Evolutionary conservation across 2,888 invertebrate genomes (phyloP).

Genomic region (Anodontia alba): DNA sequence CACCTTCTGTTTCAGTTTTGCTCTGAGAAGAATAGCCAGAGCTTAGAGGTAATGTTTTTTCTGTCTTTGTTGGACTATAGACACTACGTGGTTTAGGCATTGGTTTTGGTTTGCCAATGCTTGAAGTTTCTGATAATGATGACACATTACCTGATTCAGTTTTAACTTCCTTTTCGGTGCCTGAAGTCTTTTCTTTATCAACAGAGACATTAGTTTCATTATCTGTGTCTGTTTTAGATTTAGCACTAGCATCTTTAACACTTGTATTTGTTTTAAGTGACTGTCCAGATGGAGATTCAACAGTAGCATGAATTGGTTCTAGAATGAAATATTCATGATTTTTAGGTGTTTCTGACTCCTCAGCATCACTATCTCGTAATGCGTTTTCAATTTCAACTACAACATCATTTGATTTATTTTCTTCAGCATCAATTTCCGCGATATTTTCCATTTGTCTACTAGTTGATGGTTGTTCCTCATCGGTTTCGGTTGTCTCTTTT

Average conservation of each 20-base stretch:
- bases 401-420: constrained; percentile 13
- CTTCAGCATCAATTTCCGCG: constrained; percentile 20
- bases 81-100: constrained; percentile 1
- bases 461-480: background rate
- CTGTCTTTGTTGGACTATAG: background rate
- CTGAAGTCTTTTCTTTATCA: background rate
- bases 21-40: background rate
- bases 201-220: background rate
- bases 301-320: constrained; percentile 35
- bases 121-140: background rate
- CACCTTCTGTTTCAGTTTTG: background rate
- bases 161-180: background rate
- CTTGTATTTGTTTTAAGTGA: constrained; percentile 7
- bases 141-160: constrained; percentile 11
- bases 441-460: constrained; percentile 15
- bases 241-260: constrained; percentile 5
- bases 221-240: background rate
- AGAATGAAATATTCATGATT: constrained; percentile 59
- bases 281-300: background rate
- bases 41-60: background rate
- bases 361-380: constrained; percentile 31
- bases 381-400: constrained; percentile 41
- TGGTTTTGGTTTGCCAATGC: background rate
- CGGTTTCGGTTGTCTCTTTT: constrained; percentile 9
- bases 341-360: constrained; percentile 31